Conservation (phyloP, 2,797 vertebrate genomes). For the Picus viridis region DNA sequence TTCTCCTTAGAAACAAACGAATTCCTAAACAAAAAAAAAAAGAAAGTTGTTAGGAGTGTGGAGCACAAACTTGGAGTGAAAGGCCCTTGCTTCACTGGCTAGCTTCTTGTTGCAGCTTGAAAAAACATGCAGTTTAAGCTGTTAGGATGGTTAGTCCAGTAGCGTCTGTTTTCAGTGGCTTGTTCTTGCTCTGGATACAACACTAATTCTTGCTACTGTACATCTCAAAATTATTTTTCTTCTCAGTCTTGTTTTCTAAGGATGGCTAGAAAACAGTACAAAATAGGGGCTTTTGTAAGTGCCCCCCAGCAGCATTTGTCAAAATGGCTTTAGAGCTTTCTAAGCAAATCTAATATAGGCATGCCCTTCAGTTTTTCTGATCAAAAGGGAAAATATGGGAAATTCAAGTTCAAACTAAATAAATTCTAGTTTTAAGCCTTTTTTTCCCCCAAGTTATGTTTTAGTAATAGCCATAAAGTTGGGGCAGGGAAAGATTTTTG, state of each 20-base stretch:
- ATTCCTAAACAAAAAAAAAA: conserved; percentile 21
- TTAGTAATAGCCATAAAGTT: neutral
- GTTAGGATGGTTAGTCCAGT: neutral
- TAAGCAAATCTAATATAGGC: neutral
- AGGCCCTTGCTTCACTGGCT: neutral
- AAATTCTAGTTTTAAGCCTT: neutral
- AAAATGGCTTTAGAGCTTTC: neutral
- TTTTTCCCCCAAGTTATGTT: neutral
- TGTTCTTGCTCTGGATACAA: neutral
- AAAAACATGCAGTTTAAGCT: neutral
- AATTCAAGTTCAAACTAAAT: neutral
- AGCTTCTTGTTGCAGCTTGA: neutral
- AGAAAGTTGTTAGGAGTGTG: neutral
- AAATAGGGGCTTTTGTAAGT: neutral
- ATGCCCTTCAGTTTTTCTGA: neutral
- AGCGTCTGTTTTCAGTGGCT: conserved; percentile 12
- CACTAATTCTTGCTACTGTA: conserved; percentile 27
- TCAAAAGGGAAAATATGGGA: neutral
- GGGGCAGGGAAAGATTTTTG: neutral
- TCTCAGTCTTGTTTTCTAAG: neutral
- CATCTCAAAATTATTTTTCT: conserved; percentile 40
- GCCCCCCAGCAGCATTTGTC: neutral
- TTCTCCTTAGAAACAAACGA: neutral
- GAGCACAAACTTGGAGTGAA: neutral
- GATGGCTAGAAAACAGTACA: neutral